Percentiles rank a stretch among this genome's conserved stretches.
Evolutionary conservation across 2,113 vertebrate genomes (phyloP).

Genomic region (Falco punctatus): DNA sequence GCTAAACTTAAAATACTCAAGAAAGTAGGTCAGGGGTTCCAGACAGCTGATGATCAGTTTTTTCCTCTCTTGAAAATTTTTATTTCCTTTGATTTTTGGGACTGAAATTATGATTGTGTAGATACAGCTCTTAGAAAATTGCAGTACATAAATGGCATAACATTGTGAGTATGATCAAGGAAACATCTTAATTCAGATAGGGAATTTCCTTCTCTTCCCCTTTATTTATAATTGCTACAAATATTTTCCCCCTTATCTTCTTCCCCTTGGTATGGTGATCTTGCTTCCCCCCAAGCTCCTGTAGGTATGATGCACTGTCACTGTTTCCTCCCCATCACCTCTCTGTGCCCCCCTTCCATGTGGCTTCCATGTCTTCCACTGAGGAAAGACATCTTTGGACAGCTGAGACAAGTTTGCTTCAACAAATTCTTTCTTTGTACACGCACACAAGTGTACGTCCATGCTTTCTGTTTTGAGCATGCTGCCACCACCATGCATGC

Average conservation of each 20-base stretch:
- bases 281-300: background rate
- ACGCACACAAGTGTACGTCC: accelerated
- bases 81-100: background rate
- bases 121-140: background rate
- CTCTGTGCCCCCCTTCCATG: background rate
- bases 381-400: background rate
- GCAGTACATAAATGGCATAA: background rate
- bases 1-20: background rate
- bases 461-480: background rate
- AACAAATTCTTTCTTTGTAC: background rate
- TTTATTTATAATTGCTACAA: background rate
- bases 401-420: background rate
- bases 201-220: background rate
- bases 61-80: background rate
- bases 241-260: background rate
- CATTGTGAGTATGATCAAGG: background rate
- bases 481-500: too few relatives aligned
- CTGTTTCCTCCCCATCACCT: background rate
- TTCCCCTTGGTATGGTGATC: background rate
- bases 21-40: background rate
- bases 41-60: background rate
- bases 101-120: background rate
- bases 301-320: background rate
- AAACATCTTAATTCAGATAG: background rate
- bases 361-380: background rate